phyloP scores from a whole-genome alignment of 2,888 invertebrate species.

The Cosmia pyralina region DNA sequence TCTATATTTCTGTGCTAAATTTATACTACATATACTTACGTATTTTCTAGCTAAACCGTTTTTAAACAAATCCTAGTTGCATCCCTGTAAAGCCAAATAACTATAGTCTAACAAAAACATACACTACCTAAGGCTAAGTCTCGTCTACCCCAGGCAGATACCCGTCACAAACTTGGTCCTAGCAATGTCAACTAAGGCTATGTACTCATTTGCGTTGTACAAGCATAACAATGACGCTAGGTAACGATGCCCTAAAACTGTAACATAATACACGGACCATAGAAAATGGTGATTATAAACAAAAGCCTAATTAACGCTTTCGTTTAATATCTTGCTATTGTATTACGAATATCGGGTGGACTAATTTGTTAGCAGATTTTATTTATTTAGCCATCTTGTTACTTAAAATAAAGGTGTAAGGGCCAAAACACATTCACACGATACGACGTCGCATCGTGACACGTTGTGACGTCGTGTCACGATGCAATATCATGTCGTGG shows the following conservation, averaged over 20 bases:
- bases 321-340: conserved; percentile 45
- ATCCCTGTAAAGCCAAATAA: neutral
- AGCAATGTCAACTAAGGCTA: neutral
- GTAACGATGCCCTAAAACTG: conserved; percentile 58
- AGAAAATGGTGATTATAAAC: conserved; percentile 60
- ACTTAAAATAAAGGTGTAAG: neutral
- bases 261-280: conserved; percentile 54
- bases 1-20: too few species aligned
- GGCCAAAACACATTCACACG: too few species aligned
- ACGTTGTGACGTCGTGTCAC: too few species aligned
- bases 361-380: conserved; percentile 47
- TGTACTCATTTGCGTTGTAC: conserved; percentile 25
- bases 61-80: neutral
- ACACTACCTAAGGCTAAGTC: neutral
- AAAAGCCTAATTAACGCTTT: conserved; percentile 59
- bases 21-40: too few species aligned
- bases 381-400: conserved; percentile 19
- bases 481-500: too few species aligned
- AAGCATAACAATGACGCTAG: conserved; percentile 44
- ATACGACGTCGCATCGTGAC: too few species aligned
- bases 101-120: conserved; percentile 6
- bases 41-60: neutral
- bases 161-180: conserved; percentile 31
- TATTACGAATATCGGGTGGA: conserved; percentile 55
- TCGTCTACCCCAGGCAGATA: conserved; percentile 6